Percentiles rank a stretch among this genome's conserved stretches.
These are phyloP conservation scores for Amphimedon queenslandica DNA, from an alignment of 37 sponge, comb jelly and placozoan species.

Conservation along the genomic window DNA sequence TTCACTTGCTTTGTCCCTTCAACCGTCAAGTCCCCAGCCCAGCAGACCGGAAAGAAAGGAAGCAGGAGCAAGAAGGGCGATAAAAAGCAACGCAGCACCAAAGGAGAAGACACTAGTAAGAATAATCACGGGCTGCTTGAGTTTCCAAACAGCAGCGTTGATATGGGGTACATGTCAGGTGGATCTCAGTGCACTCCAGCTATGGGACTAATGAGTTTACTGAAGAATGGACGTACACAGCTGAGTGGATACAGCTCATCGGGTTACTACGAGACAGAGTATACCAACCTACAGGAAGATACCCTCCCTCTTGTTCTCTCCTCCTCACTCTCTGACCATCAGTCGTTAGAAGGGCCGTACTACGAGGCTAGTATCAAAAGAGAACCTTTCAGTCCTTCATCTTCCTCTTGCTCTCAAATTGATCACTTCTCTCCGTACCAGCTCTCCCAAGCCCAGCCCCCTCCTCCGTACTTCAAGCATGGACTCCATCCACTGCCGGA, in stretches of 20 bases:
- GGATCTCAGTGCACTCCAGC: slow-evolving; percentile 36
- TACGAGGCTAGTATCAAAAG: not conserved
- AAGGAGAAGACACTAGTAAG: not conserved
- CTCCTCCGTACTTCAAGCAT: too few species aligned
- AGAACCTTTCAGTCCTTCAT: slow-evolving; percentile 3
- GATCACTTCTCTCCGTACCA: too few species aligned
- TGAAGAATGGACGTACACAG: slow-evolving; percentile 16
- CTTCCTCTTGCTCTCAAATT: not conserved
- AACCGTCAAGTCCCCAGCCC: too few species aligned
- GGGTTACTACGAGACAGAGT: slow-evolving; percentile 50
- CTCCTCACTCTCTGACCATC: not conserved
- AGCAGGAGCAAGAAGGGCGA: slow-evolving; percentile 4
- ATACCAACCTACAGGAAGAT: slow-evolving; percentile 27
- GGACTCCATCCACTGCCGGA: too few species aligned
- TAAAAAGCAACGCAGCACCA: not conserved
- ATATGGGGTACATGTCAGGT: slow-evolving; percentile 45
- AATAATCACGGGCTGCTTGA: not conserved
- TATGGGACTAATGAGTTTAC: not conserved
- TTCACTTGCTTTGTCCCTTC: too few species aligned
- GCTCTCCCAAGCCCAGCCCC: too few species aligned
- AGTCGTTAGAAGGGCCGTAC: not conserved
- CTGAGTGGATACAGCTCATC: slow-evolving; percentile 38
- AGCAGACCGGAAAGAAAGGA: slow-evolving; percentile 6
- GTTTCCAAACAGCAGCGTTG: not conserved
- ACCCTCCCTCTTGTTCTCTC: not conserved